Conservation (phyloP, 2,888 invertebrate species). For the Caenorhabditis sulstoni region DNA sequence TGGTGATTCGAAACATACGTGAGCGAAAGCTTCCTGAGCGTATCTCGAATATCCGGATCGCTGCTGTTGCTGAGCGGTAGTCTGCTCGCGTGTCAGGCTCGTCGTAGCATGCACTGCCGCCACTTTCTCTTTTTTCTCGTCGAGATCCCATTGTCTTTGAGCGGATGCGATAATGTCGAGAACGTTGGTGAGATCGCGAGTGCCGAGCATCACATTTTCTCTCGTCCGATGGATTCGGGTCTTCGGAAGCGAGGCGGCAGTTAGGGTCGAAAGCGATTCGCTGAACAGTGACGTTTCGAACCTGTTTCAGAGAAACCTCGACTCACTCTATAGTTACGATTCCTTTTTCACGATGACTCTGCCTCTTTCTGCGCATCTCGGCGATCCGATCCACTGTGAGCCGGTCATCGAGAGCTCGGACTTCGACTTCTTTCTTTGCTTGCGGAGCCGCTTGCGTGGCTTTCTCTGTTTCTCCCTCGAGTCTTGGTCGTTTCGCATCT, state of each 20-base stretch:
- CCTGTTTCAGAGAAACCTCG: background rate
- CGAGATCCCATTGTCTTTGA: slow-evolving; percentile 51
- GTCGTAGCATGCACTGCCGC: slow-evolving; percentile 49
- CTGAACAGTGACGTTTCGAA: background rate
- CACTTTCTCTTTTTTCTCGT: slow-evolving; percentile 59
- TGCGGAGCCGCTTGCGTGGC: slow-evolving; percentile 19
- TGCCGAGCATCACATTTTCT: slow-evolving; percentile 54
- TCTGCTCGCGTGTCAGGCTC: slow-evolving; percentile 4
- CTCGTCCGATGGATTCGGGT: slow-evolving; percentile 42
- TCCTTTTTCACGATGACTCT: slow-evolving; percentile 72
- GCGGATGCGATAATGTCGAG: slow-evolving; percentile 41
- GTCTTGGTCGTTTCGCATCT: slow-evolving; percentile 60
- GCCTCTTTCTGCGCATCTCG: slow-evolving; percentile 71
- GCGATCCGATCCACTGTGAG: slow-evolving; percentile 93
- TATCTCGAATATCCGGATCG: slow-evolving; percentile 59
- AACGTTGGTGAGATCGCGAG: slow-evolving; percentile 42
- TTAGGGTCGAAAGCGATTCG: slow-evolving; percentile 41
- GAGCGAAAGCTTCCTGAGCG: slow-evolving; percentile 53
- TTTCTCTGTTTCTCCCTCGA: slow-evolving; percentile 47
- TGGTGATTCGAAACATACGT: slow-evolving; percentile 22
- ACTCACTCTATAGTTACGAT: slow-evolving; percentile 62
- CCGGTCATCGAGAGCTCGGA: slow-evolving; percentile 92
- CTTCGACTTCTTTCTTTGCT: slow-evolving; percentile 56
- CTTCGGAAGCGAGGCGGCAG: slow-evolving; percentile 35
- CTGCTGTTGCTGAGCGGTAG: slow-evolving; percentile 2